These are phyloP conservation scores for Drosophila orosa DNA, from an alignment of 1,140 invertebrate genomes.

Conservation along the genomic window DNA sequence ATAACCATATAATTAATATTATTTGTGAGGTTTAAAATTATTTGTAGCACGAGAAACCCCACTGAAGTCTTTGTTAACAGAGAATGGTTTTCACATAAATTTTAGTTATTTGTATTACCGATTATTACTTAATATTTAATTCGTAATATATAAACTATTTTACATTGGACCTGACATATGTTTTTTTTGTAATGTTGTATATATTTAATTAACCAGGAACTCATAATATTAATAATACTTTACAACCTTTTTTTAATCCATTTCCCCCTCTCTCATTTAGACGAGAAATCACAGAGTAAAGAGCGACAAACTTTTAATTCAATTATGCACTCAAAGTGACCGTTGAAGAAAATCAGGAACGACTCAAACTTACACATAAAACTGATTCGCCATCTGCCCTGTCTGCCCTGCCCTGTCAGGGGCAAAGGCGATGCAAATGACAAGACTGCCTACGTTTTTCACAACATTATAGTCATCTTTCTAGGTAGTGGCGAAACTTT, in stretches of 20 bases:
- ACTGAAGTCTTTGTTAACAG: background rate
- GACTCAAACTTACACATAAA: conserved; percentile 17
- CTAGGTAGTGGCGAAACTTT: conserved; percentile 19
- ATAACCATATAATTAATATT: background rate
- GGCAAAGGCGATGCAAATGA: conserved; percentile 19
- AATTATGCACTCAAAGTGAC: conserved; percentile 34
- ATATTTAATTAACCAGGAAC: no score
- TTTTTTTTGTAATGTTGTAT: no score
- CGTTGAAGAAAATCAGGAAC: conserved; percentile 25
- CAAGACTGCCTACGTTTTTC: conserved; percentile 29
- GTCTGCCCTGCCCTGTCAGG: conserved; percentile 39
- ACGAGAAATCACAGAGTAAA: background rate
- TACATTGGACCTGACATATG: no score
- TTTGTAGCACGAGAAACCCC: background rate
- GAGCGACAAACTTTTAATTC: conserved; percentile 33
- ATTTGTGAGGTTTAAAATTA: background rate
- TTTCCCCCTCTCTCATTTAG: background rate
- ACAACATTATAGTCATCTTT: conserved; percentile 26
- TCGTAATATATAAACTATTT: background rate
- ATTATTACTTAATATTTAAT: no score
- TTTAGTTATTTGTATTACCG: background rate
- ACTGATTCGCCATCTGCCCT: conserved; percentile 25
- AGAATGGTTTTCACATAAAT: background rate
- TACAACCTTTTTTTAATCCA: background rate
- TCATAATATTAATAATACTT: background rate